phyloP scores from a whole-genome alignment of 2,888 invertebrate genomes.

The Timema cristinae region DNA sequence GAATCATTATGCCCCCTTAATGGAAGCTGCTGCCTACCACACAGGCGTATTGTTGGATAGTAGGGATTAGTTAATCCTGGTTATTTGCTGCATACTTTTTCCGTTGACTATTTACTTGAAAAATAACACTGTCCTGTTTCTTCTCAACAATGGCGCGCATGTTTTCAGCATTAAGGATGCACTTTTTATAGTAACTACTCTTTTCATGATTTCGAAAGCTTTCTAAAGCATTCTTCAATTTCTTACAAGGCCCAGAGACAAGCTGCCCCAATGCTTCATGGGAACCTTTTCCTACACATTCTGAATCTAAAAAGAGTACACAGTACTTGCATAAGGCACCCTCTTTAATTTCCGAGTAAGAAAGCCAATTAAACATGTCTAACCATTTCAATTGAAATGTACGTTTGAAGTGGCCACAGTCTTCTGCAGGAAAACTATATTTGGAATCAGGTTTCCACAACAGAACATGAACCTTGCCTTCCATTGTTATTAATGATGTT shows the following conservation, averaged over 20 bases:
- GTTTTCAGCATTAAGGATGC: slow-evolving; percentile 11
- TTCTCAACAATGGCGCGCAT: too few species aligned
- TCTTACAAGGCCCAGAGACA: neutral
- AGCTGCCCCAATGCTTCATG: slow-evolving; percentile 1
- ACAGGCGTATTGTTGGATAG: slow-evolving; percentile 11
- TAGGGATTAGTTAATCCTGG: slow-evolving; percentile 10
- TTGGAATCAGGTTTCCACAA: slow-evolving; percentile 7
- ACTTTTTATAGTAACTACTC: slow-evolving; percentile 13
- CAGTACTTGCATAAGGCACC: too few species aligned
- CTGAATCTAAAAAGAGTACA: too few species aligned
- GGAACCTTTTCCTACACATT: slow-evolving; percentile 7
- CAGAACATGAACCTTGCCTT: slow-evolving; percentile 5
- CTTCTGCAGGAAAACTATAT: slow-evolving; percentile 9
- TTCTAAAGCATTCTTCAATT: slow-evolving; percentile 17
- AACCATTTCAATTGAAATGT: neutral
- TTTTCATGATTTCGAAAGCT: slow-evolving; percentile 11
- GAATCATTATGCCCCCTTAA: slow-evolving; percentile 20
- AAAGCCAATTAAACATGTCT: neutral
- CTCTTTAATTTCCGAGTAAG: too few species aligned
- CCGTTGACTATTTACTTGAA: neutral
- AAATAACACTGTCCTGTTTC: slow-evolving; percentile 16
- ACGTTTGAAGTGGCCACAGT: neutral
- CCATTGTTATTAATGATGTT: neutral
- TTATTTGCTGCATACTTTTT: slow-evolving; percentile 12
- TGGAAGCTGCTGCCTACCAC: slow-evolving; percentile 15